Evolutionary conservation across 2,113 vertebrate species (phyloP), one percentile per base, ranked within the genome.

Genomic region (Pollimyrus isidori): DNA sequence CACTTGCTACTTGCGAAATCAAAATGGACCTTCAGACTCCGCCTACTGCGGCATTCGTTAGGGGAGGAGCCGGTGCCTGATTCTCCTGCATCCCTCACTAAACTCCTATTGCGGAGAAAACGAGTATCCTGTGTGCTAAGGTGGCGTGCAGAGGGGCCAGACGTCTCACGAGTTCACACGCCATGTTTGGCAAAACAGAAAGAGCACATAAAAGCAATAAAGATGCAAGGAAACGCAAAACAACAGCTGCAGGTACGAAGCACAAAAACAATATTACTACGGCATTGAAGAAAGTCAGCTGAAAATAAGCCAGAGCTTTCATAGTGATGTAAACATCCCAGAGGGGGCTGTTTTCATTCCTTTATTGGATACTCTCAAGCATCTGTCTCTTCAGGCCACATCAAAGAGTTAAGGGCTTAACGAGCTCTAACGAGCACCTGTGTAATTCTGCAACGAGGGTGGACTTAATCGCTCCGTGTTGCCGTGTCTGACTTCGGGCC

Each of bases 391-490:
- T 91, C 90, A 85, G 86, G 88, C 86, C 69, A 53, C 88, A 91
- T 91, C 88, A 89, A 82, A 52, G 45, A 21, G 53, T 48, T 46
- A 49, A 46, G 23, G 50, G 6, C 45, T 87, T 83, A 92, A 85
- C n/a, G 65, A 84, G 89, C 84, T 87, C 86, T 91, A 91, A 92
- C 45, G 46, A 92, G 84, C 84, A 89, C 88, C 88, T 87, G 88
- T 89, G 88, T 91, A 91, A 92, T 89, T 83, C 87, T 65, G 88
- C 91, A 90, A 91, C 92, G 93, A 91, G 87, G 93, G 93, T 90
- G 89, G 92, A 82, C 39, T 82, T 73, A 80, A 88, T 82, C 2
- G 4, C 58, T 39, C 39, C 6, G 4, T 52, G n/a, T 76, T 85
- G 52, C 45, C 30, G 82, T 65, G 53, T 69, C 1, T 10, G 45